These are phyloP conservation scores for Cenopis cana DNA, from an alignment of 2,888 invertebrate genomes.

Conservation along the genomic window DNA sequence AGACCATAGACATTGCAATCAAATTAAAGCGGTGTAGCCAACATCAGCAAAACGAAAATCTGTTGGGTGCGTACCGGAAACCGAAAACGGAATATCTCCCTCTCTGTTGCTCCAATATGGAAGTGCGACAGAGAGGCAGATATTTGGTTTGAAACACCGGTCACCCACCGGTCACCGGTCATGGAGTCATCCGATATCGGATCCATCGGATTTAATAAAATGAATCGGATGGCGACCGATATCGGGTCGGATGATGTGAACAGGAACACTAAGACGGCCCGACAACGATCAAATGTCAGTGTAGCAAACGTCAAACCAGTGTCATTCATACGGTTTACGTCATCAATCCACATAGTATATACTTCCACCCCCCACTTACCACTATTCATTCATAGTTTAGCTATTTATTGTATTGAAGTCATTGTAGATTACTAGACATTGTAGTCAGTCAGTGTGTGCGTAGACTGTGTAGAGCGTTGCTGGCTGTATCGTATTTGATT, in stretches of 20 bases:
- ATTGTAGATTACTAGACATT: neutral
- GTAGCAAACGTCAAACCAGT: neutral
- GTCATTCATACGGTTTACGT: conserved; percentile 32
- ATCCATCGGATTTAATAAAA: no score
- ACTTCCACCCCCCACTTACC: neutral
- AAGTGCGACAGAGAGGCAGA: no score
- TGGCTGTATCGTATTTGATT: conserved; percentile 19
- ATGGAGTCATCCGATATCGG: no score
- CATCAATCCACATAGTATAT: neutral
- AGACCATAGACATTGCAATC: conserved; percentile 3
- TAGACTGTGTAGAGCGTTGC: conserved; percentile 22
- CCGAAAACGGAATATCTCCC: no score
- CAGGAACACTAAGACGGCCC: no score
- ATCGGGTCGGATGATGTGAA: no score
- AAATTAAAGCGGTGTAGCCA: neutral
- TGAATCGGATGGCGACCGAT: no score
- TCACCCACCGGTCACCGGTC: no score
- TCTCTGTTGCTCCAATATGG: no score
- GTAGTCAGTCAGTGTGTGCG: conserved; percentile 20
- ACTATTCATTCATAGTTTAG: conserved; percentile 21
- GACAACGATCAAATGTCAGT: no score
- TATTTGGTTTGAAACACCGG: no score
- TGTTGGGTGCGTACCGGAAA: no score
- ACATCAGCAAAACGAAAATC: neutral
- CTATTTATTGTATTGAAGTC: conserved; percentile 14